Conservation (phyloP, 2,888 invertebrate genomes). For the Agapostemon virescens region DNA sequence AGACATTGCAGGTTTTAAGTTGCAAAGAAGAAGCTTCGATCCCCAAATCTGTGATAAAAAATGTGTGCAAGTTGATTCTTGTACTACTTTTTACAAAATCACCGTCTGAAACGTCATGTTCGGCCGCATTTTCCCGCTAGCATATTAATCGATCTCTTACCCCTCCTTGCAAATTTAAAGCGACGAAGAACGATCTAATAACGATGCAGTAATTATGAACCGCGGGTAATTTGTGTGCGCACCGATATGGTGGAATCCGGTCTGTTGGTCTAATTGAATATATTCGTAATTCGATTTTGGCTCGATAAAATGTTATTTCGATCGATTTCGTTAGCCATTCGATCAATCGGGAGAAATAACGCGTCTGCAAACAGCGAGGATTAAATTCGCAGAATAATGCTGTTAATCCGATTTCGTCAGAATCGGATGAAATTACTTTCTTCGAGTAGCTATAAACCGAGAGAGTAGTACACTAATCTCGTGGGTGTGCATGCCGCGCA, state of each 20-base stretch:
- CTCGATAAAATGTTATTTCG: neutral
- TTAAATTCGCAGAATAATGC: neutral
- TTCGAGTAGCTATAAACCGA: neutral
- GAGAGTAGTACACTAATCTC: neutral
- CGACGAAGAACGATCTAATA: neutral
- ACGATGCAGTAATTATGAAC: neutral
- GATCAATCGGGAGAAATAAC: neutral
- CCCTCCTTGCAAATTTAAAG: too few species aligned
- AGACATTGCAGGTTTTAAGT: too few species aligned
- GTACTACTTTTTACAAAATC: too few species aligned
- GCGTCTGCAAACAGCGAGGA: neutral
- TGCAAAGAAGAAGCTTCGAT: too few species aligned
- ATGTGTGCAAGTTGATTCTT: too few species aligned
- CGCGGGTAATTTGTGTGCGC: neutral
- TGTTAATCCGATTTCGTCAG: conserved; percentile 1
- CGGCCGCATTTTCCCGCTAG: too few species aligned
- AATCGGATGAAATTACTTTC: neutral
- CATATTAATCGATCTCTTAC: too few species aligned
- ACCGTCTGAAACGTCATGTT: too few species aligned
- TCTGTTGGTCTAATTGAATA: neutral
- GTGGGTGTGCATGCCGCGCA: neutral
- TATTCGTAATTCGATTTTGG: neutral
- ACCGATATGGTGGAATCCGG: neutral
- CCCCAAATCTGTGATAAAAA: too few species aligned
- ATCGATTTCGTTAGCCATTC: neutral